Evolutionary conservation across 2,113 vertebrate species (phyloP).

Genomic region (Aepyceros melampus): DNA sequence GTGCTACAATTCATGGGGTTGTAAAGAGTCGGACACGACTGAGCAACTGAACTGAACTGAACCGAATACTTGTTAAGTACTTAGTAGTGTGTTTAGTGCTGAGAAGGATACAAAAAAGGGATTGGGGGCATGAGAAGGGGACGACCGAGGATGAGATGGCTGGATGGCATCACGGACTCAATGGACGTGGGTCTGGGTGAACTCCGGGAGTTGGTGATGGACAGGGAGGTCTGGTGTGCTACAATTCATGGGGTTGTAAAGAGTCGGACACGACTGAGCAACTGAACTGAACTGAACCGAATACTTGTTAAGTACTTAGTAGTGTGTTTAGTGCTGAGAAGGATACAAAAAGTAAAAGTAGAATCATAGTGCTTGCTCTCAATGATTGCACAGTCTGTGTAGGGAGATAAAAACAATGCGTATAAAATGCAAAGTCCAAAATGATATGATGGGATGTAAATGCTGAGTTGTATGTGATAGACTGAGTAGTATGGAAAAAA

Average conservation of each 20-base stretch:
- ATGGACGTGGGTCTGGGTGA: too few relatives aligned
- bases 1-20: too few relatives aligned
- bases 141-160: too few relatives aligned
- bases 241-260: too few relatives aligned
- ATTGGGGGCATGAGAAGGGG: too few relatives aligned
- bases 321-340: neutral
- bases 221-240: too few relatives aligned
- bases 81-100: neutral
- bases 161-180: too few relatives aligned
- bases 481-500: neutral
- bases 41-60: too few relatives aligned
- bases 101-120: neutral
- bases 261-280: too few relatives aligned
- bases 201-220: too few relatives aligned
- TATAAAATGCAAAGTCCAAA: neutral
- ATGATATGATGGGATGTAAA: neutral
- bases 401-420: neutral
- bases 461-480: neutral
- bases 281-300: neutral
- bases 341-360: neutral
- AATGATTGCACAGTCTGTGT: neutral
- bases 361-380: neutral
- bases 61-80: neutral
- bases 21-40: too few relatives aligned
- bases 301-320: neutral